These are phyloP conservation scores for Canis aureus DNA, from an alignment of 2,113 vertebrate genomes.

Conservation along the genomic window DNA sequence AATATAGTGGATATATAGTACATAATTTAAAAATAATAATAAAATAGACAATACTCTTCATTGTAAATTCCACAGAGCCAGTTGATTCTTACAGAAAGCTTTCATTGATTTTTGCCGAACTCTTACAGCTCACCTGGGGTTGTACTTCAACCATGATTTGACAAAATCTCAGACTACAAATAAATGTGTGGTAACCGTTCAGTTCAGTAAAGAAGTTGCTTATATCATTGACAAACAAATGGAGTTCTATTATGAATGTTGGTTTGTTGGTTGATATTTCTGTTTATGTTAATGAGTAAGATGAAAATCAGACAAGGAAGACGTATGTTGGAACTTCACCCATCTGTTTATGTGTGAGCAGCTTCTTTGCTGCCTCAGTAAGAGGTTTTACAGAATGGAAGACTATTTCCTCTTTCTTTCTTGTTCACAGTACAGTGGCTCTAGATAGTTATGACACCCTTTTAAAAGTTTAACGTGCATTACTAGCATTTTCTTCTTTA, in stretches of 20 bases:
- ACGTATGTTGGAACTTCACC: neutral
- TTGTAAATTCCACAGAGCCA: neutral
- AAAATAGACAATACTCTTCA: no score
- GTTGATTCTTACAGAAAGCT: neutral
- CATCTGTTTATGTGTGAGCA: neutral
- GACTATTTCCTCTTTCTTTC: neutral
- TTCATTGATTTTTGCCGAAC: neutral
- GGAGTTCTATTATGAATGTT: neutral
- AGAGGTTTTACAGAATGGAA: neutral
- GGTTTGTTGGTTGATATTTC: neutral
- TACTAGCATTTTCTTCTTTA: neutral
- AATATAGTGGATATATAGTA: neutral
- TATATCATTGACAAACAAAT: no score
- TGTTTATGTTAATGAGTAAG: neutral
- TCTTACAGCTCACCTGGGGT: neutral
- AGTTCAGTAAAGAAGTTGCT: neutral
- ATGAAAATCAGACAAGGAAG: neutral
- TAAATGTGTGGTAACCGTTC: neutral
- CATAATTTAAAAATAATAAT: neutral
- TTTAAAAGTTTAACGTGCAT: neutral
- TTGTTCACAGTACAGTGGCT: neutral
- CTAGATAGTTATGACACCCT: neutral
- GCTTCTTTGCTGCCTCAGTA: neutral
- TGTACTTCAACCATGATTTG: neutral
- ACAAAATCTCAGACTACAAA: neutral